Evolutionary conservation across 2,113 vertebrate species (phyloP).

Genomic region (Benitochromis conjunctus): DNA sequence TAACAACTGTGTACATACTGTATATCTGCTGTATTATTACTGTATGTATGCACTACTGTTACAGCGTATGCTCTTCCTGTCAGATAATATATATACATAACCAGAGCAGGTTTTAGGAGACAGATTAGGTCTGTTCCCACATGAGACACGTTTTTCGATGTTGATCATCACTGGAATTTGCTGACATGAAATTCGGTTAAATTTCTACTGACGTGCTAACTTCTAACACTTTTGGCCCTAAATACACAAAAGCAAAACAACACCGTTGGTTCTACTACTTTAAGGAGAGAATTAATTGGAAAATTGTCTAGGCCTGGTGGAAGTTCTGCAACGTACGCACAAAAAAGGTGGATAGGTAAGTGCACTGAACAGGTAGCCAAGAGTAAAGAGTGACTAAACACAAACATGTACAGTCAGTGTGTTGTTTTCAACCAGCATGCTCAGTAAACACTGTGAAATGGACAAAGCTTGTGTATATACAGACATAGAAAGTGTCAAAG

Average conservation of each 20-base stretch:
- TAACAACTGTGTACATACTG: conserved; percentile 50
- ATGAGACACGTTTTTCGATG: neutral
- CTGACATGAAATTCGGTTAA: neutral
- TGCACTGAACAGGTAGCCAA: neutral
- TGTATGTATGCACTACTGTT: conserved; percentile 7
- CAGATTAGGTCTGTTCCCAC: neutral
- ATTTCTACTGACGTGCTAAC: neutral
- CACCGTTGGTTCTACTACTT: neutral
- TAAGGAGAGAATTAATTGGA: neutral
- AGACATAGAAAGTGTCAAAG: neutral
- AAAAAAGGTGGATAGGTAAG: neutral
- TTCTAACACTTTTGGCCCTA: neutral
- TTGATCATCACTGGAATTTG: neutral
- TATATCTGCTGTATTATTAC: conserved; percentile 34
- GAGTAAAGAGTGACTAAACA: neutral
- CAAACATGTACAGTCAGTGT: conserved; percentile 23
- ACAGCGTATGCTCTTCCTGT: conserved; percentile 19
- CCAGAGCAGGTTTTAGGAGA: neutral
- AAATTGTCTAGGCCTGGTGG: neutral
- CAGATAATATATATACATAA: neutral
- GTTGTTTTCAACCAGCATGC: conserved; percentile 48
- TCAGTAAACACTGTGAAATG: conserved; percentile 38
- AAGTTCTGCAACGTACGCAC: neutral
- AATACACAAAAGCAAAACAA: conserved; percentile 13
- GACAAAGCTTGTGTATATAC: neutral